phyloP scores from a whole-genome alignment of 2,888 invertebrate species.

The Eilema caniola region DNA sequence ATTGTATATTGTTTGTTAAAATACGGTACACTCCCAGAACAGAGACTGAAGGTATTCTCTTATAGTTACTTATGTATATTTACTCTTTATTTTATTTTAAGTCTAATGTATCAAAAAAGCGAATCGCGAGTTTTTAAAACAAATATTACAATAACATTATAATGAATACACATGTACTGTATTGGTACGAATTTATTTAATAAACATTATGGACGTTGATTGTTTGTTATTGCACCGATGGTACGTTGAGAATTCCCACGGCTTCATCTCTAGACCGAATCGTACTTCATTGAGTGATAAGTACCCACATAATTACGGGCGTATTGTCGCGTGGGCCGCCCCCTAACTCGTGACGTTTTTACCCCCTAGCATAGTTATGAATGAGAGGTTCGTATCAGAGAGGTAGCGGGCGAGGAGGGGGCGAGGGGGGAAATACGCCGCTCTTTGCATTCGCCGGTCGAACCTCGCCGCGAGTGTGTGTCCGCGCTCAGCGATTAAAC shows the following conservation, averaged over 20 bases:
- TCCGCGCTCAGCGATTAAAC: constrained; percentile 50
- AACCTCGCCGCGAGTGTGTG: constrained; percentile 66
- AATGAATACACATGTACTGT: constrained; percentile 34
- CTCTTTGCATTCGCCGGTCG: constrained; percentile 77
- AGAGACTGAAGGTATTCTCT: not conserved
- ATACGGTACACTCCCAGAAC: not conserved
- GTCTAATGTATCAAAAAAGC: constrained; percentile 8
- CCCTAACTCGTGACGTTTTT: constrained; percentile 65
- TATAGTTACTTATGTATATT: not conserved
- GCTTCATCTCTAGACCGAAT: constrained; percentile 47
- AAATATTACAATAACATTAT: constrained; percentile 29
- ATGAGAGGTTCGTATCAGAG: constrained; percentile 68
- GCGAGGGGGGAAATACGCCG: constrained; percentile 55
- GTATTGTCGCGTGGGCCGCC: constrained; percentile 65
- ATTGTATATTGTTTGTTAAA: too few species aligned
- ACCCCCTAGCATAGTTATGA: constrained; percentile 80
- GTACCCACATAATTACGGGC: constrained; percentile 63
- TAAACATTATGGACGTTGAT: constrained; percentile 49
- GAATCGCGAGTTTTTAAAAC: constrained; percentile 20
- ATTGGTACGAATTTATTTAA: constrained; percentile 51
- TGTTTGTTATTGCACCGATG: constrained; percentile 48
- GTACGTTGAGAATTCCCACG: constrained; percentile 61
- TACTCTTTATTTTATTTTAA: constrained; percentile 9
- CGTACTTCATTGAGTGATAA: constrained; percentile 54
- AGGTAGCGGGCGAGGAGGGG: constrained; percentile 45